Evolutionary conservation across 2,888 invertebrate species (phyloP).

Genomic region (Helleia helle): DNA sequence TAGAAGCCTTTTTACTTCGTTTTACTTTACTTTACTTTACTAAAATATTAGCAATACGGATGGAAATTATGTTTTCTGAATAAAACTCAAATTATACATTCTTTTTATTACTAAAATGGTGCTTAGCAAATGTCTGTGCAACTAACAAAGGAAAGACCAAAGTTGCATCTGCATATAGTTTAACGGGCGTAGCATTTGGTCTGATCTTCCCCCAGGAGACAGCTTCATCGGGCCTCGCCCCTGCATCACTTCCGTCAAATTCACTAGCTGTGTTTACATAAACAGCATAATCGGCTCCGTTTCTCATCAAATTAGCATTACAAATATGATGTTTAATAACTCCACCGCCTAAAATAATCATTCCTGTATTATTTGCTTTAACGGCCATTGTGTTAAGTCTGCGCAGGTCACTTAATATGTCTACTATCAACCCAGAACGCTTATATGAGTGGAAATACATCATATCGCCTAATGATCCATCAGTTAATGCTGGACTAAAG

Average conservation of each 20-base stretch:
- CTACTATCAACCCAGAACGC: slow-evolving; percentile 92
- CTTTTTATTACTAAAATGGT: slow-evolving; percentile 70
- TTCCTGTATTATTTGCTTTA: slow-evolving; percentile 93
- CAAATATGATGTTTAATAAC: slow-evolving; percentile 99
- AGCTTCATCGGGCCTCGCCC: slow-evolving; percentile 98
- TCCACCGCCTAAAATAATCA: slow-evolving; percentile 97
- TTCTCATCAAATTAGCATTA: slow-evolving; percentile 99
- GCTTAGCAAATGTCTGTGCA: slow-evolving; percentile 94
- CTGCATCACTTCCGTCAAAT: slow-evolving; percentile 98
- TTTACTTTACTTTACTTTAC: too few species aligned
- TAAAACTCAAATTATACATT: slow-evolving; percentile 40
- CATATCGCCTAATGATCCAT: slow-evolving; percentile 98
- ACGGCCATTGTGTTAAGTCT: slow-evolving; percentile 95
- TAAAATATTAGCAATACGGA: too few species aligned
- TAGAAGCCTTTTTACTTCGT: too few species aligned
- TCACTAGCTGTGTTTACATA: slow-evolving; percentile 96
- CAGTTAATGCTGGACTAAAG: slow-evolving; percentile 97
- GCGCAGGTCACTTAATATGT: slow-evolving; percentile 93
- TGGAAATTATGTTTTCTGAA: too few species aligned
- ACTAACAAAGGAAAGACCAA: slow-evolving; percentile 95
- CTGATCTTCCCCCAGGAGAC: slow-evolving; percentile 99
- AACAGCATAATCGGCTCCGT: slow-evolving; percentile 96
- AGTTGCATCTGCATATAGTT: slow-evolving; percentile 95
- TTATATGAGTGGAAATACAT: slow-evolving; percentile 98
- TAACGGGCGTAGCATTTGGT: slow-evolving; percentile 90